phyloP scores from a whole-genome alignment of 2,888 invertebrate genomes.

The Amphimallon solstitiale region DNA sequence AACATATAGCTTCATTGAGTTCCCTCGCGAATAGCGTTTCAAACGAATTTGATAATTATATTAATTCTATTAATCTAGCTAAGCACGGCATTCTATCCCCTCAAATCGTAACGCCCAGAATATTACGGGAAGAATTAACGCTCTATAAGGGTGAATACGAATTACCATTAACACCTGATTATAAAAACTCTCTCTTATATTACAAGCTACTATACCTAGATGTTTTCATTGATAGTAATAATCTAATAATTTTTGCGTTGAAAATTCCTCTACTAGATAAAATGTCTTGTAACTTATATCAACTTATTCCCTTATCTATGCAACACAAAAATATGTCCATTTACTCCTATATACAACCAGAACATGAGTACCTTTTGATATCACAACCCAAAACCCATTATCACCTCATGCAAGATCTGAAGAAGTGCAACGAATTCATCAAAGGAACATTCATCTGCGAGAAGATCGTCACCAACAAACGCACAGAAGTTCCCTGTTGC shows the following conservation, averaged over 20 bases:
- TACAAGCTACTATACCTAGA: background rate
- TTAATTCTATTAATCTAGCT: slow-evolving; percentile 40
- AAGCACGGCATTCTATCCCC: slow-evolving; percentile 42
- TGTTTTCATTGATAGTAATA: background rate
- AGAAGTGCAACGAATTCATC: too few relatives aligned
- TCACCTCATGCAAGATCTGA: too few relatives aligned
- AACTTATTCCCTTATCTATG: slow-evolving; percentile 40
- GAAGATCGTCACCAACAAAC: too few relatives aligned
- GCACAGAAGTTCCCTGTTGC: background rate
- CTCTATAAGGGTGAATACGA: slow-evolving; percentile 39
- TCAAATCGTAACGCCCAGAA: slow-evolving; percentile 38
- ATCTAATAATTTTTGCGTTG: slow-evolving; percentile 40
- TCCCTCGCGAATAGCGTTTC: slow-evolving; percentile 35
- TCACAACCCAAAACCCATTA: too few relatives aligned
- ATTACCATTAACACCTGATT: slow-evolving; percentile 13
- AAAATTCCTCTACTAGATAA: slow-evolving; percentile 40
- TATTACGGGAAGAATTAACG: slow-evolving; percentile 34
- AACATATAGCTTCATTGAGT: slow-evolving; percentile 14
- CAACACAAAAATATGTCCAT: slow-evolving; percentile 35
- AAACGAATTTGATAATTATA: slow-evolving; percentile 38
- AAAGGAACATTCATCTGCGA: too few relatives aligned
- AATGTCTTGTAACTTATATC: slow-evolving; percentile 34
- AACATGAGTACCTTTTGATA: too few relatives aligned
- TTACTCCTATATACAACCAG: slow-evolving; percentile 22
- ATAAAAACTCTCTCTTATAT: background rate